Conservation (phyloP, 1,140 invertebrate genomes). For the Drosophila bocki region DNA sequence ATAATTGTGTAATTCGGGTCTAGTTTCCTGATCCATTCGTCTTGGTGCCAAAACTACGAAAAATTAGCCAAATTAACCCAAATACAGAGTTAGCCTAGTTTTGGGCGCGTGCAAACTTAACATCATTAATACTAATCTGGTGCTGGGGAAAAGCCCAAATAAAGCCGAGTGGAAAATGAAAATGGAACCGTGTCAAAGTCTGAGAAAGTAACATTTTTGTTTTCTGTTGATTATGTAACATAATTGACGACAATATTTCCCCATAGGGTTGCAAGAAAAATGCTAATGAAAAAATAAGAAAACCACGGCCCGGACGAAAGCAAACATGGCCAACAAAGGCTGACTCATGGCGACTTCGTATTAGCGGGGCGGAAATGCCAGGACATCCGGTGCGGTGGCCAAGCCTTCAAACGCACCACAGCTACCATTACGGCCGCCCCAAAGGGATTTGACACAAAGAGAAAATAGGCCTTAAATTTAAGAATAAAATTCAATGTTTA, state of each 20-base stretch:
- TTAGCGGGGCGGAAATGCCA: slow-evolving; percentile 70
- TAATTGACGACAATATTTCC: slow-evolving; percentile 78
- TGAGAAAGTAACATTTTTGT: slow-evolving; percentile 33
- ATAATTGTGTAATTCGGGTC: slow-evolving; percentile 34
- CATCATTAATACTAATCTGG: slow-evolving; percentile 70
- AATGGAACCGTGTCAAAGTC: slow-evolving; percentile 55
- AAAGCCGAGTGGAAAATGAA: slow-evolving; percentile 16
- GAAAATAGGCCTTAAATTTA: background rate
- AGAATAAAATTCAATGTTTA: background rate
- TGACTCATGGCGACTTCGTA: slow-evolving; percentile 66
- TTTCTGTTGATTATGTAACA: slow-evolving; percentile 68
- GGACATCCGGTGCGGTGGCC: slow-evolving; percentile 66
- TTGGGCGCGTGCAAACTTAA: slow-evolving; percentile 63
- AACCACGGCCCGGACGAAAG: slow-evolving; percentile 17
- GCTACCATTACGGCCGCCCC: background rate
- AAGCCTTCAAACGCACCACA: slow-evolving; percentile 50
- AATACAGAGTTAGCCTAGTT: slow-evolving; percentile 42
- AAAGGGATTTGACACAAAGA: slow-evolving; percentile 7
- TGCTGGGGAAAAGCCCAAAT: slow-evolving; percentile 33
- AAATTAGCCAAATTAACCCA: slow-evolving; percentile 61
- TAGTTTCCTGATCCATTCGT: slow-evolving; percentile 44
- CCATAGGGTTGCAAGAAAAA: slow-evolving; percentile 60
- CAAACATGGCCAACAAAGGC: slow-evolving; percentile 36
- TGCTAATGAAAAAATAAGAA: slow-evolving; percentile 68
- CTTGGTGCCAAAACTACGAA: slow-evolving; percentile 32